These are phyloP conservation scores for Scophthalmus maximus DNA, from an alignment of 2,113 vertebrate species.

Conservation along the genomic window DNA sequence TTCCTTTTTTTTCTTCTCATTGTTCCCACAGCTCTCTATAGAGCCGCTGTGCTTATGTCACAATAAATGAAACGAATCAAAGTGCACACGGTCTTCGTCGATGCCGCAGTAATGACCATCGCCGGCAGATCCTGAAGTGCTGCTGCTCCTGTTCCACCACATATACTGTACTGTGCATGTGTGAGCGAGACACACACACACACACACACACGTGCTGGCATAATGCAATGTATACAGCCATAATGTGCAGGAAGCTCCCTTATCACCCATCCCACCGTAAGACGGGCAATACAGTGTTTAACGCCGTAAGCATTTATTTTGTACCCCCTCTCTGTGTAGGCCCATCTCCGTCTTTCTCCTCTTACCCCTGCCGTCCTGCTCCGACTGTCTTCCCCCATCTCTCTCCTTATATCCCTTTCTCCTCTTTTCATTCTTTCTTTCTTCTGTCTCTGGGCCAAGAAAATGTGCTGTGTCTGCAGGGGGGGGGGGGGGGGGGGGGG, in stretches of 20 bases:
- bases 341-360: conserved; percentile 5
- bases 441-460: conserved; percentile 27
- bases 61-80: too few species aligned
- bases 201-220: conserved; percentile 2
- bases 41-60: too few species aligned
- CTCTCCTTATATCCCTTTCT: neutral
- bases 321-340: neutral
- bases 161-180: neutral
- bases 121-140: neutral
- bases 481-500: conserved; percentile 1
- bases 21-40: too few species aligned
- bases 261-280: conserved; percentile 27
- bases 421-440: conserved; percentile 3
- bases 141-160: neutral
- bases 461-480: conserved; percentile 77
- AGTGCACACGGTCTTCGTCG: neutral
- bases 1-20: too few species aligned
- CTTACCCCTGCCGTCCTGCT: neutral
- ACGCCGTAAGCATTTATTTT: conserved; percentile 21
- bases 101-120: neutral
- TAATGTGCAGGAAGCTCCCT: conserved; percentile 29
- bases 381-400: conserved; percentile 8
- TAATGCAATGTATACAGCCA: conserved; percentile 20
- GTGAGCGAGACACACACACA: neutral
- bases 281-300: conserved; percentile 42